phyloP scores from a whole-genome alignment of 2,113 vertebrate species.

The Ciconia boyciana region DNA sequence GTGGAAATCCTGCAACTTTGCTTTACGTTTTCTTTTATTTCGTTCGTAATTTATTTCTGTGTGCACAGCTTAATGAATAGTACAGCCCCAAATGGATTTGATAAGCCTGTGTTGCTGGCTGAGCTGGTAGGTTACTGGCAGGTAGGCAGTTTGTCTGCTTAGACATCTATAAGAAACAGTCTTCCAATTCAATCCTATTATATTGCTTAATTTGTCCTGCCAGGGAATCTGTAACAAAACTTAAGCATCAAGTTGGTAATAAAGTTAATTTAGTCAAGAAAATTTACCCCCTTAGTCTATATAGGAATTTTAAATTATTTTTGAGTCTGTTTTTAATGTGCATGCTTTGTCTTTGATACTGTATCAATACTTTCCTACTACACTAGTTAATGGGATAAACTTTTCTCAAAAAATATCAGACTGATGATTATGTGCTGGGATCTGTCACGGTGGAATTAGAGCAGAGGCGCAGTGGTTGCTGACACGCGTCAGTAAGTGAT shows the following conservation, averaged over 20 bases:
- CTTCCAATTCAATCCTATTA: background rate
- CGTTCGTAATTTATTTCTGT: background rate
- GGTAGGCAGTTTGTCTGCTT: background rate
- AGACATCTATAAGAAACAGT: background rate
- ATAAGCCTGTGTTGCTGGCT: background rate
- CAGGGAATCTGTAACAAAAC: background rate
- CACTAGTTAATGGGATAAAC: background rate
- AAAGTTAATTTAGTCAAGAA: background rate
- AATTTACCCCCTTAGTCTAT: background rate
- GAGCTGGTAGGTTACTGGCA: background rate
- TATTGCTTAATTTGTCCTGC: background rate
- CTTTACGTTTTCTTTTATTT: background rate
- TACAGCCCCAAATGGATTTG: background rate
- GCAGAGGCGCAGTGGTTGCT: background rate
- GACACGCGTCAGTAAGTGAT: fast-evolving
- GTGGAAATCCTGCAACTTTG: background rate
- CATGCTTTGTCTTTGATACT: background rate
- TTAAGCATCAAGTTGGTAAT: background rate
- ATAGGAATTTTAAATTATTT: background rate
- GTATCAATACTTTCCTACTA: background rate
- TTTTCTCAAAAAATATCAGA: background rate
- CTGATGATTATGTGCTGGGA: background rate
- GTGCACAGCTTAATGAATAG: background rate
- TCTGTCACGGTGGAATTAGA: background rate
- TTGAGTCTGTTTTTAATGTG: background rate